Evolutionary conservation across 1,140 invertebrate species (phyloP).

Genomic region (Achroia grisella): DNA sequence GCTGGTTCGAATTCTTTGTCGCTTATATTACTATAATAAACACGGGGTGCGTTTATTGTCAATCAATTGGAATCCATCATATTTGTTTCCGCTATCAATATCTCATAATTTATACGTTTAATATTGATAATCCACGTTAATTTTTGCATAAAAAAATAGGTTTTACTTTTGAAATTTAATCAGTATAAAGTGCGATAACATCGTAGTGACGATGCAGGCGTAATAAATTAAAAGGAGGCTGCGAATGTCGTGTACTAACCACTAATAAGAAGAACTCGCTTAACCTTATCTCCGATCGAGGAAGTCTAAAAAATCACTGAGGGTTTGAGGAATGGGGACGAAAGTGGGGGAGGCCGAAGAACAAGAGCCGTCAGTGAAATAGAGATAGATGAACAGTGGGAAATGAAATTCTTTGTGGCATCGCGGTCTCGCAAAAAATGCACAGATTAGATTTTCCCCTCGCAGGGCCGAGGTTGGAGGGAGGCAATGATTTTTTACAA

Average conservation of each 20-base stretch:
- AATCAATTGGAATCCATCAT: conserved; percentile 38
- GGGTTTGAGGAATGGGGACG: conserved; percentile 22
- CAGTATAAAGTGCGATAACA: no score
- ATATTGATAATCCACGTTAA: no score
- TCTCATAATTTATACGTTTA: conserved; percentile 1
- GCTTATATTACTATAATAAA: conserved; percentile 58
- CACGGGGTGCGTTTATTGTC: conserved; percentile 50
- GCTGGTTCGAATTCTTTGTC: conserved; percentile 48
- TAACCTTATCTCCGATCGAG: conserved; percentile 70
- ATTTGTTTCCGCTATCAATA: conserved; percentile 37
- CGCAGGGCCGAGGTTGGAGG: conserved; percentile 58
- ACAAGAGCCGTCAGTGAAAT: conserved; percentile 72
- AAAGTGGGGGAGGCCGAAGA: conserved; percentile 42
- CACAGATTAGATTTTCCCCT: conserved; percentile 75
- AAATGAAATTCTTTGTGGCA: conserved; percentile 76
- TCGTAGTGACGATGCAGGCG: conserved; percentile 1
- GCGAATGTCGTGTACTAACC: conserved; percentile 54
- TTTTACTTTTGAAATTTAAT: no score
- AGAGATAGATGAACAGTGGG: conserved; percentile 75
- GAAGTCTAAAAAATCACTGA: conserved; percentile 66
- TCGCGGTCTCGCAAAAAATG: conserved; percentile 75
- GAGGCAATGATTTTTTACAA: conserved; percentile 73
- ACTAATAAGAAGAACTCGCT: conserved; percentile 66
- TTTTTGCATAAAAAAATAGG: no score
- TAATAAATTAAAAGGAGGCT: conserved; percentile 48